phyloP scores from a whole-genome alignment of 2,797 vertebrate genomes.

The Sebastiscus albofasciatus region DNA sequence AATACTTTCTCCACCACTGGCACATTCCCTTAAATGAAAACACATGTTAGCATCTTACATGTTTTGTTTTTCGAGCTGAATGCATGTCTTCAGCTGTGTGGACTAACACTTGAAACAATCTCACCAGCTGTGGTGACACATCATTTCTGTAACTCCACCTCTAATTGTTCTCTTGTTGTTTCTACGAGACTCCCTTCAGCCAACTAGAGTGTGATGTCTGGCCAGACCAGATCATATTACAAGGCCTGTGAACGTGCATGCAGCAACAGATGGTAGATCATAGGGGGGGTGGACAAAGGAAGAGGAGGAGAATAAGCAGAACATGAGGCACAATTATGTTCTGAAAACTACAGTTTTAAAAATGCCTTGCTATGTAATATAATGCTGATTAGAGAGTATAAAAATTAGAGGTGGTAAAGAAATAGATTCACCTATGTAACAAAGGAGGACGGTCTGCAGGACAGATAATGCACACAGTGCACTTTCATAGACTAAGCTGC shows the following conservation, averaged over 20 bases:
- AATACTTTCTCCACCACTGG: not conserved
- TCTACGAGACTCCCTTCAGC: conserved; percentile 60
- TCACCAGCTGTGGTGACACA: conserved; percentile 53
- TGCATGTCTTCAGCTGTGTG: conserved; percentile 2
- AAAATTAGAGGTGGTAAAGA: not conserved
- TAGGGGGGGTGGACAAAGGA: conserved; percentile 38
- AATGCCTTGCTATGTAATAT: not conserved
- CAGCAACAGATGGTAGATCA: conserved; percentile 79
- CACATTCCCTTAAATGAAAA: not conserved
- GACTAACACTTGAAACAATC: conserved; percentile 14
- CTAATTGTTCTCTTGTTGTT: conserved; percentile 63
- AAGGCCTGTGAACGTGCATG: conserved; percentile 62
- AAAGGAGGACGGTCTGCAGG: too few relatives aligned
- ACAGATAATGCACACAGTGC: too few relatives aligned
- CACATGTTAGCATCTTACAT: not conserved
- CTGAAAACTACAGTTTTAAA: conserved; percentile 17
- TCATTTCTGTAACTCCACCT: conserved; percentile 60
- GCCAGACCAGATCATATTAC: conserved; percentile 74
- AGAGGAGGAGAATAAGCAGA: conserved; percentile 54
- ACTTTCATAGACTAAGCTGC: too few relatives aligned
- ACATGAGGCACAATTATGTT: conserved; percentile 32
- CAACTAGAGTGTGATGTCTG: conserved; percentile 65
- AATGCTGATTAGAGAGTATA: not conserved
- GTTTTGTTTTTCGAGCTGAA: not conserved
- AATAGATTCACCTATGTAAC: too few relatives aligned